phyloP scores from a whole-genome alignment of 1,140 invertebrate species.

The Aphis gossypii region DNA sequence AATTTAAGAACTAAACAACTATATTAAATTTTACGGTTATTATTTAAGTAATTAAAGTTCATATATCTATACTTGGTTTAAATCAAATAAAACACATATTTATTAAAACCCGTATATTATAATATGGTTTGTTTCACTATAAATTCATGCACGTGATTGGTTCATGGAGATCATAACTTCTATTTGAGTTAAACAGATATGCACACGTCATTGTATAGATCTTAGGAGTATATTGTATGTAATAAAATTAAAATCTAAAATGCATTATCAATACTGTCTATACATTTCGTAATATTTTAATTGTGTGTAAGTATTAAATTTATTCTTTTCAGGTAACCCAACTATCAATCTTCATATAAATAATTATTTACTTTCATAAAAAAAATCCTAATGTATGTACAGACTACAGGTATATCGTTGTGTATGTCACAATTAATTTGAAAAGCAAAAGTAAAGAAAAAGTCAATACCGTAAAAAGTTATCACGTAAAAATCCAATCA shows the following conservation, averaged over 20 bases:
- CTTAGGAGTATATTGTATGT: background rate
- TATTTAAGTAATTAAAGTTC: background rate
- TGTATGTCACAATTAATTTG: background rate
- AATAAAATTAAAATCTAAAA: background rate
- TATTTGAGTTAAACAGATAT: background rate
- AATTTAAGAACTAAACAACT: background rate
- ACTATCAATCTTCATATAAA: background rate
- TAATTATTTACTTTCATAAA: too few species aligned
- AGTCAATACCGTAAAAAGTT: background rate
- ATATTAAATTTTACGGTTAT: background rate
- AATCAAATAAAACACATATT: slow-evolving; percentile 13
- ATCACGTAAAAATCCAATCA: background rate
- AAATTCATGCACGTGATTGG: background rate
- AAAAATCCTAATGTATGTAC: too few species aligned
- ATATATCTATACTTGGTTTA: background rate
- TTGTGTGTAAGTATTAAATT: background rate
- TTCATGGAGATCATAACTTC: background rate
- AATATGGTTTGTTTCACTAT: background rate
- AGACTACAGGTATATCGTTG: too few species aligned
- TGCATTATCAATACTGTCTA: background rate
- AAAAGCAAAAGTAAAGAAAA: background rate
- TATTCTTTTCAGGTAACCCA: background rate
- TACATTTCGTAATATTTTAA: background rate
- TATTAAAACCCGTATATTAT: background rate
- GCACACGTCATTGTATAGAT: background rate